Conservation (phyloP, 1,140 invertebrate species). For the Lysiphlebus fabarum region DNA sequence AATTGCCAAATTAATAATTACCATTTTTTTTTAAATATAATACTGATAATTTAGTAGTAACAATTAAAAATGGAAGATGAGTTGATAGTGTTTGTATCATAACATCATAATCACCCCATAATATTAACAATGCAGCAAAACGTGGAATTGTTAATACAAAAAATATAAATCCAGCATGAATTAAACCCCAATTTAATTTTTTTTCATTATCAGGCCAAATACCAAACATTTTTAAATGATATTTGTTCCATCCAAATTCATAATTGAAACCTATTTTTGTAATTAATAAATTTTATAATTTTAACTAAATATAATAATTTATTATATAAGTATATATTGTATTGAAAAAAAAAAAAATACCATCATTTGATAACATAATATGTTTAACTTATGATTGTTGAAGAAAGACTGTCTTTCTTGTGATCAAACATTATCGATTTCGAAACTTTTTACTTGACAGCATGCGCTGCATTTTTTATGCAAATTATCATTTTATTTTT, state of each 20-base stretch:
- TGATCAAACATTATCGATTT: background rate
- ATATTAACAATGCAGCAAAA: background rate
- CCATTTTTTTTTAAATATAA: conserved; percentile 18
- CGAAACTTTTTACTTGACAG: too few species aligned
- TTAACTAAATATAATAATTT: background rate
- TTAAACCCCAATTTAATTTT: conserved; percentile 5
- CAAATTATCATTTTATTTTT: too few species aligned
- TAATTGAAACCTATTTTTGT: conserved; percentile 4
- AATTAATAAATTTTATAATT: background rate
- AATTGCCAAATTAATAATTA: too few species aligned
- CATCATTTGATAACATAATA: too few species aligned
- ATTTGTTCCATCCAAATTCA: conserved; percentile 11
- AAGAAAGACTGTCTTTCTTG: conserved; percentile 12
- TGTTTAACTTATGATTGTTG: too few species aligned
- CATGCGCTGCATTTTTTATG: too few species aligned
- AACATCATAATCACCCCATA: conserved; percentile 10
- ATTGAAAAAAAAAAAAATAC: too few species aligned
- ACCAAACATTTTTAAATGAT: conserved; percentile 12
- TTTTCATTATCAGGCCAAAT: conserved; percentile 19
- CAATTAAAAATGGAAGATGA: conserved; percentile 2
- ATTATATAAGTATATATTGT: too few species aligned
- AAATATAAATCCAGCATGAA: conserved; percentile 1
- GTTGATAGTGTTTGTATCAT: conserved; percentile 1
- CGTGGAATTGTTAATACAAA: conserved; percentile 3
- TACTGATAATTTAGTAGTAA: conserved; percentile 8